A percentile compares a stretch with the other conserved stretches of the same genome.
phyloP scores from a whole-genome alignment of 2,888 invertebrate genomes.

The Zhuqinia jingwanae region DNA sequence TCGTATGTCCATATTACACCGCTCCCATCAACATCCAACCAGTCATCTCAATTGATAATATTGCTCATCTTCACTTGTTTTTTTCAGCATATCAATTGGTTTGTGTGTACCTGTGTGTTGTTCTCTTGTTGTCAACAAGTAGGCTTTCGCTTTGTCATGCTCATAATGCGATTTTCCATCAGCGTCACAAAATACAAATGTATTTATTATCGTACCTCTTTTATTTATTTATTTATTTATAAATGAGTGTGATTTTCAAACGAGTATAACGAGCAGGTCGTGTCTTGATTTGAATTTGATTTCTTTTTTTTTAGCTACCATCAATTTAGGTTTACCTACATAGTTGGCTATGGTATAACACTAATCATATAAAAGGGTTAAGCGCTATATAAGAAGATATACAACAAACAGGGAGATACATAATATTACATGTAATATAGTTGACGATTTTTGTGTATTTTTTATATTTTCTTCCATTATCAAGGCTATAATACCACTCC shows the following conservation, averaged over 20 bases:
- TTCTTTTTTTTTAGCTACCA: background rate
- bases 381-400: no score
- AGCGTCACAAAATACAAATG: background rate
- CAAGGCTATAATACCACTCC: background rate
- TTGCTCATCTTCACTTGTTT: conserved; percentile 43
- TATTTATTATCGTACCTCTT: no score
- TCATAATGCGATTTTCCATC: background rate
- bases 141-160: background rate
- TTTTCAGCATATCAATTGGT: background rate
- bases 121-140: background rate
- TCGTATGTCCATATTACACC: background rate
- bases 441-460: background rate
- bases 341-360: no score
- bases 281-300: conserved; percentile 19
- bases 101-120: background rate
- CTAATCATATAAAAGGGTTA: no score
- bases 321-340: background rate
- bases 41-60: background rate
- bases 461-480: conserved; percentile 13
- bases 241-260: background rate
- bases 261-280: conserved; percentile 6
- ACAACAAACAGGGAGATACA: background rate
- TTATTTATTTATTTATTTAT: background rate
- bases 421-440: background rate
- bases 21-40: background rate